Percentiles rank a stretch among this genome's conserved stretches.
phyloP scores from a whole-genome alignment of 2,888 invertebrate genomes.

The Phaedon cochleariae region DNA sequence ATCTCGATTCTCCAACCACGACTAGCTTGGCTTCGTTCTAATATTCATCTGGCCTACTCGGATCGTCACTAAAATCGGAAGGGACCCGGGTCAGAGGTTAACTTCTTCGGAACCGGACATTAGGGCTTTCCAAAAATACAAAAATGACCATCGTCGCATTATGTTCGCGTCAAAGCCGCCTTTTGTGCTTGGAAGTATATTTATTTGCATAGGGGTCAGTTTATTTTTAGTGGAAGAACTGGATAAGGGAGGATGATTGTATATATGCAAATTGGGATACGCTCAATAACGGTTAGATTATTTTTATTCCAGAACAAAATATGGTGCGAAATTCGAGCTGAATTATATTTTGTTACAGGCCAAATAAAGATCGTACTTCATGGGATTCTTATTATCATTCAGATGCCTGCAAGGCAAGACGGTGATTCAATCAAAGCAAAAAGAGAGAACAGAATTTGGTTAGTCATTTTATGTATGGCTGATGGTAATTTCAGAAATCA shows the following conservation, averaged over 20 bases:
- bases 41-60: neutral
- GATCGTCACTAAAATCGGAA: slow-evolving; percentile 10
- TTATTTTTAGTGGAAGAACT: slow-evolving; percentile 42
- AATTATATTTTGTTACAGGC: too few relatives aligned
- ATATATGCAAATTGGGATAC: neutral
- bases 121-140: slow-evolving; percentile 52
- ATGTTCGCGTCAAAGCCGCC: slow-evolving; percentile 39
- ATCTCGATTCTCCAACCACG: slow-evolving; percentile 1
- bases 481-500: too few relatives aligned
- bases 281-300: neutral
- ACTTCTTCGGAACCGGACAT: slow-evolving; percentile 56
- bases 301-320: neutral
- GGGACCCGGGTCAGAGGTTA: slow-evolving; percentile 53
- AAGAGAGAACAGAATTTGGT: too few relatives aligned
- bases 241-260: slow-evolving; percentile 11
- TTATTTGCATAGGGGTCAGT: slow-evolving; percentile 54
- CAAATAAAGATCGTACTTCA: too few relatives aligned
- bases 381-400: too few relatives aligned
- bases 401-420: too few relatives aligned
- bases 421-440: too few relatives aligned
- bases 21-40: neutral
- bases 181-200: slow-evolving; percentile 46
- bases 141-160: slow-evolving; percentile 55
- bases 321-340: too few relatives aligned
- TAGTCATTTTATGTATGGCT: too few relatives aligned